Evolutionary conservation across 2,888 invertebrate species (phyloP), one percentile per base, ranked within the genome.

Genomic region (Plebejus melissa): DNA sequence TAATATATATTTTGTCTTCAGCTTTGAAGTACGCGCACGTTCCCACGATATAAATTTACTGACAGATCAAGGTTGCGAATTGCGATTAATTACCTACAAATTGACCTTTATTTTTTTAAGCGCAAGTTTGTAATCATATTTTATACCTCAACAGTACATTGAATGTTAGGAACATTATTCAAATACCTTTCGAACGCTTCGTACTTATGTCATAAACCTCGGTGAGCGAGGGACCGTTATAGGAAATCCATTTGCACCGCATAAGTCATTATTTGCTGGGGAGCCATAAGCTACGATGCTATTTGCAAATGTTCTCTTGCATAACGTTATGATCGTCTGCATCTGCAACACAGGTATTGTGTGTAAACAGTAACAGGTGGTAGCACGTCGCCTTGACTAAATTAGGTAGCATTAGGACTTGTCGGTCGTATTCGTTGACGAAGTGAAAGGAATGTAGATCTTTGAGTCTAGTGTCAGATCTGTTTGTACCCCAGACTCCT

Each of bases 281-380:
- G 90, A 87, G 86, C 86, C 80, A 76, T 79, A 81, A 85, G 82
- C 82, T 85, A 85, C 88, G 86, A 72, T 72, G 72, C 28, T 85
- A 83, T 79, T 85, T 86, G 87, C 88, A 89, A 91, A 88, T 88
- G 87, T 86, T 85, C 84, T 82, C 86, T 88, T 87, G 85, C 87
- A 83, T 86, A 83, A 84, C 32, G 28, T 54, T 72, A 72, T 54
- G 16, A 28, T 72, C 54, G 54, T 72, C 72, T 72, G 28, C 70
- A 70, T 36, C 5, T 65, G 65, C 36, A 54, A 69, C 70, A 16
- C 28, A n/a, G 28, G 22, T 46, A 70, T 41, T 70, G 50, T 75
- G 36, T 57, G 58, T 28, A 57, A 5, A 71, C 75, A 80, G 70
- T 77, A 81, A 81, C 82, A 79, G 81, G 81, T 82, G 80, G 72